phyloP scores from a whole-genome alignment of 2,113 vertebrate genomes.

The Leiothrix lutea region DNA sequence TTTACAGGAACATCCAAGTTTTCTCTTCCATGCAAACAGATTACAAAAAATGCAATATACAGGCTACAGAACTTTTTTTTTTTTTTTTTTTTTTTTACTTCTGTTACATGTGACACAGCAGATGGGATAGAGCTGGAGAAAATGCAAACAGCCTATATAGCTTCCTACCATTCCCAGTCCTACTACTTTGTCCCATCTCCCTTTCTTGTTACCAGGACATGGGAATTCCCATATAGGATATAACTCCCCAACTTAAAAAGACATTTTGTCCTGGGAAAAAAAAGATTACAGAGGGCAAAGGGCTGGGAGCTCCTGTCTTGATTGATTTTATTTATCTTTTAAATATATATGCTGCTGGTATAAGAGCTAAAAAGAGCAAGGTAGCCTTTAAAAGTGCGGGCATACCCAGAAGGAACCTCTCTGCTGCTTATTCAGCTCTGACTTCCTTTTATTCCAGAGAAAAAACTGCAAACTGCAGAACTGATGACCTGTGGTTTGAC shows the following conservation, averaged over 20 bases:
- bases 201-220: not conserved
- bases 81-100: not conserved
- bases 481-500: not conserved
- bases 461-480: not conserved
- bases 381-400: not conserved
- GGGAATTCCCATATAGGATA: not conserved
- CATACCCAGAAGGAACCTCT: not conserved
- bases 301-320: not conserved
- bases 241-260: not conserved
- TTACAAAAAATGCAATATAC: not conserved
- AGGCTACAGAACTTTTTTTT: not conserved
- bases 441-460: not conserved
- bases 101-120: not conserved
- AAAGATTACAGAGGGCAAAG: not conserved
- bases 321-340: not conserved
- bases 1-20: not conserved
- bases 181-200: not conserved
- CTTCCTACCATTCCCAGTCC: not conserved
- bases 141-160: not conserved
- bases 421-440: not conserved
- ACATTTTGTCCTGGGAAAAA: not conserved
- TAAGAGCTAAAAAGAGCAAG: not conserved
- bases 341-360: not conserved
- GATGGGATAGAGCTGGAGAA: not conserved
- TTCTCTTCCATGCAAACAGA: not conserved